phyloP scores from a whole-genome alignment of 2,888 invertebrate species.

The Amphipyra tragopoginis region DNA sequence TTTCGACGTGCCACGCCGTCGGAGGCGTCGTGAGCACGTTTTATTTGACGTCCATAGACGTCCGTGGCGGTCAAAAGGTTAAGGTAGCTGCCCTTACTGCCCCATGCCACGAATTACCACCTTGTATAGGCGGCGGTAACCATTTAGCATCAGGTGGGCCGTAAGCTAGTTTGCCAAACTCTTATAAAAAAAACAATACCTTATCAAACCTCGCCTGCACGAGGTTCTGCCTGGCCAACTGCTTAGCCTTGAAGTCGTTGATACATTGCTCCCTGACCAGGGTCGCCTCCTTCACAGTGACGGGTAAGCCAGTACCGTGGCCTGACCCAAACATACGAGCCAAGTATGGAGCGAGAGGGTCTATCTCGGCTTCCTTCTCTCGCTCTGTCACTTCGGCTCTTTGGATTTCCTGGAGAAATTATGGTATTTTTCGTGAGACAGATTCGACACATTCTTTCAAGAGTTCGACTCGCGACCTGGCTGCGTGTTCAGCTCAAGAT shows the following conservation, averaged over 20 bases:
- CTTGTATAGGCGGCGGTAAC: too few species aligned
- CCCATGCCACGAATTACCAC: too few species aligned
- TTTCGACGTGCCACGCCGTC: too few species aligned
- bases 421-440: too few species aligned
- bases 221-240: conserved; percentile 91
- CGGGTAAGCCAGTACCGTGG: conserved; percentile 73
- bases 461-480: too few species aligned
- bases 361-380: conserved; percentile 91
- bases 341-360: conserved; percentile 91
- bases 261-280: conserved; percentile 90
- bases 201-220: conserved; percentile 92
- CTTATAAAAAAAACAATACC: conserved; percentile 70
- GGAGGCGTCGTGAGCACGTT: too few species aligned
- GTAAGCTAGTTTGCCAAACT: background rate
- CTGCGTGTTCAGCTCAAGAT: too few species aligned
- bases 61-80: too few species aligned
- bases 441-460: too few species aligned
- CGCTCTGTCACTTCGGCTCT: conserved; percentile 88
- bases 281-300: conserved; percentile 86
- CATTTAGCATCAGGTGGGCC: too few species aligned
- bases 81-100: too few species aligned
- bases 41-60: too few species aligned
- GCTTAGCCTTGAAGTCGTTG: conserved; percentile 91
- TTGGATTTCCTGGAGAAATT: conserved; percentile 79
- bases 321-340: conserved; percentile 89